Evolutionary conservation across 2,888 invertebrate genomes (phyloP).

Genomic region (Cremastinae sp.): DNA sequence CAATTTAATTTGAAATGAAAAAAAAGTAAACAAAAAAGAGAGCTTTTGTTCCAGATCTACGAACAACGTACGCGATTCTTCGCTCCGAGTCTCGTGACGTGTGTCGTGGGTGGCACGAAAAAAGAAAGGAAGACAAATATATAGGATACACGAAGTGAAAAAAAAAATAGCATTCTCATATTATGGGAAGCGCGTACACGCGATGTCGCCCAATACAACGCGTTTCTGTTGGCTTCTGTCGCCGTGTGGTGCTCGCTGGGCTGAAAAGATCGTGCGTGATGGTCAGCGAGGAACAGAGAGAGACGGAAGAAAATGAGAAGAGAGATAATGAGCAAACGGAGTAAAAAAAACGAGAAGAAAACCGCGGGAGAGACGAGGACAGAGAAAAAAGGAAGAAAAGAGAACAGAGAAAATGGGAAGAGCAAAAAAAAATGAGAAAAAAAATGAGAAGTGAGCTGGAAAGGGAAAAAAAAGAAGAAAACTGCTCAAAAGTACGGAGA

Average conservation of each 20-base stretch:
- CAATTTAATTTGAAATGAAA: too few relatives aligned
- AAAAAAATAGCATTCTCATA: conserved; percentile 19
- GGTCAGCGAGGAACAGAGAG: conserved; percentile 17
- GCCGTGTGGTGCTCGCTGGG: conserved; percentile 33
- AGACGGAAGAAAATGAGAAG: background rate
- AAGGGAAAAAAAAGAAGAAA: too few relatives aligned
- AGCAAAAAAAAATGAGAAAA: conserved; percentile 12
- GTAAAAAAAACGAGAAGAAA: conserved; percentile 2
- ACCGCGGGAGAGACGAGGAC: conserved; percentile 14
- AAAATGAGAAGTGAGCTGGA: too few relatives aligned
- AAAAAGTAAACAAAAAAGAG: conserved; percentile 1
- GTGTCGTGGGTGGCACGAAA: conserved; percentile 38
- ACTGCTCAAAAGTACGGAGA: too few relatives aligned
- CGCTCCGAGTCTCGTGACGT: conserved; percentile 22
- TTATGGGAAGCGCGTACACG: conserved; percentile 51
- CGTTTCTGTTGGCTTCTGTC: conserved; percentile 35
- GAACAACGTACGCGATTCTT: conserved; percentile 19
- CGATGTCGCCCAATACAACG: conserved; percentile 42
- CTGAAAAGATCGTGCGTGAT: conserved; percentile 49
- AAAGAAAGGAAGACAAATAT: conserved; percentile 30
- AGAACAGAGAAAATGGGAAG: conserved; percentile 21
- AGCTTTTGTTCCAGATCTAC: conserved; percentile 23
- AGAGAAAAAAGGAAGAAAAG: conserved; percentile 4
- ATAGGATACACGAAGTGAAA: background rate
- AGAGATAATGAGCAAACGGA: conserved; percentile 8